These are phyloP conservation scores for Nasonia vitripennis DNA, from an alignment of 1,140 invertebrate species.

Conservation along the genomic window DNA sequence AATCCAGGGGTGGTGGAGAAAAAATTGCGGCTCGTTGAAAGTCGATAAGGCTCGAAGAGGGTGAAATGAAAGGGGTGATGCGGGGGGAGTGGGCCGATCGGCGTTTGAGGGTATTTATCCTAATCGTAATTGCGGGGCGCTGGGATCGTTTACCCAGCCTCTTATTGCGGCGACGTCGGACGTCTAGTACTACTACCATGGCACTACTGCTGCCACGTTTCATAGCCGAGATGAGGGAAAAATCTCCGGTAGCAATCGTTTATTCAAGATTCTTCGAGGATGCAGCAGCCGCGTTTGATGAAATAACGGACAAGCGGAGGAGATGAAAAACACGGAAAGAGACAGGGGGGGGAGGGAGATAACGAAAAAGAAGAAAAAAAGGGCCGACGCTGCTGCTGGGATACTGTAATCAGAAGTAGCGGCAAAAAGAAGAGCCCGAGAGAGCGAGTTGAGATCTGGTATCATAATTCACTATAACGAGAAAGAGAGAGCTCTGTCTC, in stretches of 20 bases:
- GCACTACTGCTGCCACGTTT: neutral
- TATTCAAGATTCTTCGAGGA: conserved; percentile 30
- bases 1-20: neutral
- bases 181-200: neutral
- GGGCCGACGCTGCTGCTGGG: neutral
- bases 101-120: conserved; percentile 59
- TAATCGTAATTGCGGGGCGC: conserved; percentile 57
- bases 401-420: neutral
- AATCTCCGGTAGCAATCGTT: conserved; percentile 19
- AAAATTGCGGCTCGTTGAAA: conserved; percentile 37
- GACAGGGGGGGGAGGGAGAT: neutral
- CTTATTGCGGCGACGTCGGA: neutral
- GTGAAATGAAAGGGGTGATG: conserved; percentile 43
- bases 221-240: neutral
- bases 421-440: neutral
- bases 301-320: neutral
- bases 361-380: neutral
- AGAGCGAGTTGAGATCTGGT: neutral
- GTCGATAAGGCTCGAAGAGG: conserved; percentile 32
- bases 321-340: conserved; percentile 19
- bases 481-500: too few species aligned
- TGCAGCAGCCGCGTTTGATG: neutral
- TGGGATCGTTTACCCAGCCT: neutral
- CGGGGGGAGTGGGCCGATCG: conserved; percentile 32
- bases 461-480: too few species aligned